Evolutionary conservation across 2,888 invertebrate species (phyloP).

Genomic region (Dusona sp.): DNA sequence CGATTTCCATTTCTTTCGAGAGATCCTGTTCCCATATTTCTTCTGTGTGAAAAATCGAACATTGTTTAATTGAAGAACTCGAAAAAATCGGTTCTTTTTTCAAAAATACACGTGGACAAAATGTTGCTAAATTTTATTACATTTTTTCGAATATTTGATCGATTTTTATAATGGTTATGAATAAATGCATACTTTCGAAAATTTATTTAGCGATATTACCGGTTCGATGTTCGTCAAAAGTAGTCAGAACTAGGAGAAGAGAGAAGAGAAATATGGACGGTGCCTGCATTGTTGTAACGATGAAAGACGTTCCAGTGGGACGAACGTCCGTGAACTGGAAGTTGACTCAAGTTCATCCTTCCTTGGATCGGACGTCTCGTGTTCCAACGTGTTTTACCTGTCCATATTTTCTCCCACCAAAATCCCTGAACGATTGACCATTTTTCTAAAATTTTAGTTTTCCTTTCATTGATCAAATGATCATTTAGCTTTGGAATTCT

Average conservation of each 20-base stretch:
- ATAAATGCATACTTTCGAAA: background rate
- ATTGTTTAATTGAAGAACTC: background rate
- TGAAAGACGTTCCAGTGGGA: conserved; percentile 51
- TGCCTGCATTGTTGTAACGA: conserved; percentile 65
- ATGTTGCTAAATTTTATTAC: background rate
- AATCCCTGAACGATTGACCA: conserved; percentile 19
- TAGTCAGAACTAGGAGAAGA: conserved; percentile 48
- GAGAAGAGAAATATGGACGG: conserved; percentile 38
- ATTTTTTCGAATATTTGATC: background rate
- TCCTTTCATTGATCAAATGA: background rate
- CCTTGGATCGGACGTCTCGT: conserved; percentile 34
- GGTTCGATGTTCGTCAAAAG: conserved; percentile 45
- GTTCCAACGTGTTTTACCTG: conserved; percentile 61
- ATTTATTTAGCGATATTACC: conserved; percentile 62
- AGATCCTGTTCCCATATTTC: conserved; percentile 86
- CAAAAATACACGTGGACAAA: background rate
- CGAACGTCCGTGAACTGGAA: conserved; percentile 74
- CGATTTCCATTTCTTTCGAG: conserved; percentile 86
- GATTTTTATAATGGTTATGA: background rate
- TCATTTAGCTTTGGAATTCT: background rate
- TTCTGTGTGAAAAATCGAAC: conserved; percentile 69
- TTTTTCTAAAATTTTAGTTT: conserved; percentile 34
- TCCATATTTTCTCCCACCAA: conserved; percentile 60
- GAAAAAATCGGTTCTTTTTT: background rate
- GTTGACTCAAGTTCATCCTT: conserved; percentile 70